Percentiles rank a stretch among this genome's conserved stretches.
phyloP scores from a whole-genome alignment of 2,888 invertebrate genomes.

The Drosophila neutralis region DNA sequence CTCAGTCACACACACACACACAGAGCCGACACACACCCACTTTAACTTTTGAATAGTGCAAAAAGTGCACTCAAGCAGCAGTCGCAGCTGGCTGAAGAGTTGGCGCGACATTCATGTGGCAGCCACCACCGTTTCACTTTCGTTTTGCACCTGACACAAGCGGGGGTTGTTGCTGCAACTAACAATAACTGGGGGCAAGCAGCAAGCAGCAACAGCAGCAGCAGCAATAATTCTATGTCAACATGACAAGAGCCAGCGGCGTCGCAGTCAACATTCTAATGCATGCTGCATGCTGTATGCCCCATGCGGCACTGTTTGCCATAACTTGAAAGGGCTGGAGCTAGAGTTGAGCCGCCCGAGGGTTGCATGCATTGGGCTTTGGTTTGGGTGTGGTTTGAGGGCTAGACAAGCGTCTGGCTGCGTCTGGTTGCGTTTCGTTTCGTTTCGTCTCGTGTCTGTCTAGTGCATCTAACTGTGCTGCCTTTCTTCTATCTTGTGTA shows the following conservation, averaged over 20 bases:
- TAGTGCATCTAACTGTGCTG: conserved; percentile 79
- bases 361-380: conserved; percentile 17
- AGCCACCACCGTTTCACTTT: conserved; percentile 77
- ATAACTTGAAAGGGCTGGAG: conserved; percentile 50
- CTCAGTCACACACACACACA: not conserved
- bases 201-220: conserved; percentile 32
- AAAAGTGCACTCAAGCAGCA: conserved; percentile 78
- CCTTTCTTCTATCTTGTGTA: not conserved
- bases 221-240: conserved; percentile 74
- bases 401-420: conserved; percentile 48
- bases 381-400: not conserved
- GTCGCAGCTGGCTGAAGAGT: conserved; percentile 13
- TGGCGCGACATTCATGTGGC: conserved; percentile 29
- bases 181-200: conserved; percentile 38
- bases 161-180: conserved; percentile 47
- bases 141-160: conserved; percentile 65
- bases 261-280: conserved; percentile 51
- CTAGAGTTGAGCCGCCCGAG: conserved; percentile 4
- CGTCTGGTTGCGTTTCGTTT: conserved; percentile 39
- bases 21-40: conserved; percentile 26
- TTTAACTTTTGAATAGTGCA: conserved; percentile 75
- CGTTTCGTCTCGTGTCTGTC: conserved; percentile 69
- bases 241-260: conserved; percentile 57
- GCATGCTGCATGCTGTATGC: conserved; percentile 39
- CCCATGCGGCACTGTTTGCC: conserved; percentile 1